A percentile compares a stretch with the other conserved stretches of the same genome.
These are phyloP conservation scores for Enteromius mattozi DNA, from an alignment of 2,797 vertebrate species.

Conservation along the genomic window DNA sequence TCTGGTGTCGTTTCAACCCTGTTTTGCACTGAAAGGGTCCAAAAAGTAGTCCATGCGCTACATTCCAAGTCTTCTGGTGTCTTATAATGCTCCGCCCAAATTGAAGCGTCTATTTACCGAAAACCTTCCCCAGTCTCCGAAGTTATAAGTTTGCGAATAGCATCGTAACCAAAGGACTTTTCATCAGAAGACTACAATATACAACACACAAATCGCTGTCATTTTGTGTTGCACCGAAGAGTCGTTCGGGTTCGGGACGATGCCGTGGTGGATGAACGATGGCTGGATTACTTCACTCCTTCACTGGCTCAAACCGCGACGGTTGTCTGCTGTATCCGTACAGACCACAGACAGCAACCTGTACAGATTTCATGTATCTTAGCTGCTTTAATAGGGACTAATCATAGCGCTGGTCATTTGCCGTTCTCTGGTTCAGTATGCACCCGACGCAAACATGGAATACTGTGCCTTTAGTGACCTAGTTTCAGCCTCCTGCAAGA, in stretches of 20 bases:
- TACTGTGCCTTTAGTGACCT: slow-evolving; percentile 80
- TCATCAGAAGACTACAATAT: neutral
- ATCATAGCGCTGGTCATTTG: slow-evolving; percentile 38
- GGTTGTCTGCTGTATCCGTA: slow-evolving; percentile 9
- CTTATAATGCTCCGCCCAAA: neutral
- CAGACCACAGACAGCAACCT: slow-evolving; percentile 24
- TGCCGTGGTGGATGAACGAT: neutral
- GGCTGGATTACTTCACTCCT: slow-evolving; percentile 2
- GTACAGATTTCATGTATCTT: slow-evolving; percentile 44
- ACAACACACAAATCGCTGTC: neutral
- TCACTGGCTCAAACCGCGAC: neutral
- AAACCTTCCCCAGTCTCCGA: neutral
- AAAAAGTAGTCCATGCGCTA: neutral
- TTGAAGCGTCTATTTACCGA: neutral
- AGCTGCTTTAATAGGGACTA: slow-evolving; percentile 31
- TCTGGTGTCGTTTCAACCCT: neutral
- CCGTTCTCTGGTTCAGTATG: slow-evolving; percentile 75
- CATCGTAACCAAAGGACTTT: neutral
- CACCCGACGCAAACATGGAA: slow-evolving; percentile 83
- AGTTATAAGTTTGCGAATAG: neutral
- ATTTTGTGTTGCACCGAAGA: neutral
- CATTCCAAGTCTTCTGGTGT: slow-evolving; percentile 10
- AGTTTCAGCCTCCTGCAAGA: slow-evolving; percentile 58
- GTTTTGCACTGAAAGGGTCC: neutral
- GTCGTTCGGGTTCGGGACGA: neutral